Conservation (phyloP, 1,140 invertebrate species). For the Neodiprion virginianus region DNA sequence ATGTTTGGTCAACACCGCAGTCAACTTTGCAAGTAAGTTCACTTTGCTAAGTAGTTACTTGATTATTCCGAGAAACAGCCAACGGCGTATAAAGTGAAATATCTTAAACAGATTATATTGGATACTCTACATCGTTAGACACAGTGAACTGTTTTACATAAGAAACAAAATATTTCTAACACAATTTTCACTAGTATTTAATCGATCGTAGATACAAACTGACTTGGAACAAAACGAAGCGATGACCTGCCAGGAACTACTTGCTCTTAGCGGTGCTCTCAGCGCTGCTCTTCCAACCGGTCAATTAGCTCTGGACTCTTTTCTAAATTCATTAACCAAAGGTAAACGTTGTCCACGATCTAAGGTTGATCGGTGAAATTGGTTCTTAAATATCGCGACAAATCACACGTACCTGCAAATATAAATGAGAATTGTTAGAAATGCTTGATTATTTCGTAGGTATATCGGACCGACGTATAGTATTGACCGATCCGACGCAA, state of each 20-base stretch:
- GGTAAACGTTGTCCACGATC: constrained; percentile 59
- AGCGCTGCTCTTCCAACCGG: constrained; percentile 90
- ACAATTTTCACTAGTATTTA: background rate
- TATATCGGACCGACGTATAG: constrained; percentile 49
- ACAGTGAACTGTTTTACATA: no score
- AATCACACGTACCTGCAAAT: constrained; percentile 8
- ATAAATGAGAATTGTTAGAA: background rate
- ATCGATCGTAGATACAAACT: constrained; percentile 53
- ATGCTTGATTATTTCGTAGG: constrained; percentile 30
- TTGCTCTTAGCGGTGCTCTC: constrained; percentile 88
- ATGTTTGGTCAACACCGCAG: constrained; percentile 66
- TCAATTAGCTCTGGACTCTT: constrained; percentile 81
- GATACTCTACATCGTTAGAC: no score
- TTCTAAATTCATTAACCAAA: constrained; percentile 81
- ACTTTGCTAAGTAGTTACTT: background rate
- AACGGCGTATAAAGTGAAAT: no score
- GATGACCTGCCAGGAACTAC: constrained; percentile 90
- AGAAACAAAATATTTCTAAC: no score
- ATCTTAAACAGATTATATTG: no score
- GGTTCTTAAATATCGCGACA: background rate
- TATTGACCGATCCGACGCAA: constrained; percentile 45
- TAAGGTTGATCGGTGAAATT: constrained; percentile 32
- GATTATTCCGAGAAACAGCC: no score
- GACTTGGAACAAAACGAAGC: constrained; percentile 66
- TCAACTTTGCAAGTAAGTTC: constrained; percentile 48